phyloP scores from a whole-genome alignment of 2,113 vertebrate species.

The Peromyscus leucopus region DNA sequence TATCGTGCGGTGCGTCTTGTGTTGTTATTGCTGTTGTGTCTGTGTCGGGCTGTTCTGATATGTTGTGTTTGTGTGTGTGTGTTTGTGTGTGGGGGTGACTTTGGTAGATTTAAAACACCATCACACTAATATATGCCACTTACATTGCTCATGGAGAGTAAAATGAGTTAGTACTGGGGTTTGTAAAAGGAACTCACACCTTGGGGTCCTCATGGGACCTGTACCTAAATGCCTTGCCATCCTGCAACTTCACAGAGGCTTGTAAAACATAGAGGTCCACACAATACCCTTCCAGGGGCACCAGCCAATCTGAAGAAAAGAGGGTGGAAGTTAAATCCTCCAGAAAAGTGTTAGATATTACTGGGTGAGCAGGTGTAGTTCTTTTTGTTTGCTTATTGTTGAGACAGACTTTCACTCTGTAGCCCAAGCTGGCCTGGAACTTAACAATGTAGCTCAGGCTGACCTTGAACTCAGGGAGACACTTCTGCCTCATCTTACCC shows the following conservation, averaged over 20 bases:
- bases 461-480: neutral
- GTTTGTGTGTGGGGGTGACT: neutral
- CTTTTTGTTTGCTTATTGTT: neutral
- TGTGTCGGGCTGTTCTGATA: too few relatives aligned
- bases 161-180: neutral
- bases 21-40: too few relatives aligned
- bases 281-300: neutral
- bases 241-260: neutral
- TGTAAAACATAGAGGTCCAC: neutral
- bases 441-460: neutral
- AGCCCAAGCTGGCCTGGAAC: neutral
- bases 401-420: neutral
- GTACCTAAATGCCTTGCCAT: neutral
- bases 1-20: too few relatives aligned
- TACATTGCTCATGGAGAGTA: neutral
- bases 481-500: neutral
- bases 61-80: neutral
- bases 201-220: neutral
- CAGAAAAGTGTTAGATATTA: neutral
- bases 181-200: neutral
- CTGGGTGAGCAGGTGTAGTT: neutral
- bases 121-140: neutral
- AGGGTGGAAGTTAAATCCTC: neutral
- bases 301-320: neutral
- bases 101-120: neutral